Conservation (phyloP, 2,888 invertebrate genomes). For the Drosophila crucigera region DNA sequence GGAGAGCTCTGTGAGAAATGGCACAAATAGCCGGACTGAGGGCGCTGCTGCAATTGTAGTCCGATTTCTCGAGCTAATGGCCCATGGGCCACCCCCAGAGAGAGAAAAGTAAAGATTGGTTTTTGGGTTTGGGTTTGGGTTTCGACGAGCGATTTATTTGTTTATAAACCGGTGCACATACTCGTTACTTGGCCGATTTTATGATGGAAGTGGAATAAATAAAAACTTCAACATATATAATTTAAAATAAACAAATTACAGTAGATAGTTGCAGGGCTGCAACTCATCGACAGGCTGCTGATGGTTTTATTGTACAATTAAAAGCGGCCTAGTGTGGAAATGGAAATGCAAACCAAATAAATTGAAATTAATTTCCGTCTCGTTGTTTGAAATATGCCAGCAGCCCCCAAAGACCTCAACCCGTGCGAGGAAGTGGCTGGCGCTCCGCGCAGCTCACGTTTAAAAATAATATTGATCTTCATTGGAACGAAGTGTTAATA, state of each 20-base stretch:
- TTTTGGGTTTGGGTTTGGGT: neutral
- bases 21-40: conserved; percentile 48
- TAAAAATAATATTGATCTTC: conserved; percentile 80
- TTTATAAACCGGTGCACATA: conserved; percentile 36
- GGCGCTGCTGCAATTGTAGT: conserved; percentile 41
- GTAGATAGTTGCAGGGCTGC: conserved; percentile 44
- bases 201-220: conserved; percentile 62
- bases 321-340: conserved; percentile 32
- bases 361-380: conserved; percentile 68
- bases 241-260: conserved; percentile 75
- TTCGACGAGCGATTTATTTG: conserved; percentile 60
- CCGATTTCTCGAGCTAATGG: conserved; percentile 52
- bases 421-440: conserved; percentile 56
- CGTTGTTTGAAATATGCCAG: conserved; percentile 69
- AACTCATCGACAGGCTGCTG: conserved; percentile 59
- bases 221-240: conserved; percentile 80
- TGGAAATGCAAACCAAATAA: conserved; percentile 41
- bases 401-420: conserved; percentile 38
- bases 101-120: conserved; percentile 14
- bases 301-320: conserved; percentile 76
- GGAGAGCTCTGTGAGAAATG: conserved; percentile 45
- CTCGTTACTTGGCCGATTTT: conserved; percentile 32
- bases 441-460: conserved; percentile 53
- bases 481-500: conserved; percentile 77
- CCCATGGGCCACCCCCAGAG: conserved; percentile 57